Evolutionary conservation across 2,113 vertebrate species (phyloP), one percentile per base, ranked within the genome.

Genomic region (Cyanistes caeruleus): DNA sequence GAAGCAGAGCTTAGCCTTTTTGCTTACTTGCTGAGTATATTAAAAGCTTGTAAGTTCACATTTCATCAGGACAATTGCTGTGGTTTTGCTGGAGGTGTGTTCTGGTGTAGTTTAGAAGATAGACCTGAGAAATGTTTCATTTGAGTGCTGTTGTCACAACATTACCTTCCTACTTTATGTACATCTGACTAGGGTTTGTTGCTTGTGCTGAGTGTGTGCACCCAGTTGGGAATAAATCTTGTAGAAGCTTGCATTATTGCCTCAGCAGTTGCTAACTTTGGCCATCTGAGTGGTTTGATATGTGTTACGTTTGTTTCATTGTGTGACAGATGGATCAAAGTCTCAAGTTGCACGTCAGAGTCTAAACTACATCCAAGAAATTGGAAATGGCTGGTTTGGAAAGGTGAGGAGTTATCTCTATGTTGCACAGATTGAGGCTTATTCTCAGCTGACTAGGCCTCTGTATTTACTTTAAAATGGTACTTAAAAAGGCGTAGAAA

Each of bases 301-400:
- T 0, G 1, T 67, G 31, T 74, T 33, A 17, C 1, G 0, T 93
- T 78, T 91, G 30, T 93, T 91, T 84, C 62, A n/a, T 94, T 94
- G 97, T 97, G 49, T 97, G 78, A 72, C 97, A 99, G 99, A 99
- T 90, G 98, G 98, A 93, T 97, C 98, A 39, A 97, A 98, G 74
- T 98, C 98, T 93, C 99, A 99, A 96, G 97, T 99, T 77, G 96
- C 98, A 41, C 99, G 99, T 49, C 99, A 99, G 94, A 99, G 98
- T 98, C 98, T 99, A 67, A 99, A 99, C 96, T 99, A 99, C 94
- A 99, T 99, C 95, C 99, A 99, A 96, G 99, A 99, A 97, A 99
- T 99, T 76, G 99, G 99, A 93, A 99, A 97, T 86, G 99, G 99
- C 95, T 99, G 99, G 98, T 99, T 99, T 98, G 99, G 99, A 95